Evolutionary conservation across 2,113 vertebrate genomes (phyloP).

Genomic region (Climacteris rufus): DNA sequence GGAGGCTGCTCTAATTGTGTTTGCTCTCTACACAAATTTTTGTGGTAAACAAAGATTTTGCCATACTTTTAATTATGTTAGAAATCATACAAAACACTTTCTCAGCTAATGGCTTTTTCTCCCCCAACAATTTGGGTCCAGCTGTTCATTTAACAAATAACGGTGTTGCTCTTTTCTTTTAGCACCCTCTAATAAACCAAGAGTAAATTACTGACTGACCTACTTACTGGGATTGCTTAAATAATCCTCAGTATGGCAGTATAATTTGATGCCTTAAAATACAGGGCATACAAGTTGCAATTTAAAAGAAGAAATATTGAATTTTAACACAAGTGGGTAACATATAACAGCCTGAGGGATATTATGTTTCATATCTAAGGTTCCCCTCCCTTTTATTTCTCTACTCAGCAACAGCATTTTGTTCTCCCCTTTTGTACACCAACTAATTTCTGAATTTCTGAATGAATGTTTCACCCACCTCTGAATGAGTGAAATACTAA

Average conservation of each 20-base stretch:
- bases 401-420: not conserved
- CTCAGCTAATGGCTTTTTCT: not conserved
- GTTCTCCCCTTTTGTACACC: not conserved
- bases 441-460: not conserved
- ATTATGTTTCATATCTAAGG: not conserved
- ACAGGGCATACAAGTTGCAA: constrained; percentile 8
- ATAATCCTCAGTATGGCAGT: constrained; percentile 53
- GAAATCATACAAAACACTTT: not conserved
- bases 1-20: not conserved
- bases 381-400: not conserved
- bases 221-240: constrained; percentile 61
- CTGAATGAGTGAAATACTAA: not conserved
- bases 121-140: not conserved
- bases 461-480: not conserved
- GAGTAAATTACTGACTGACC: constrained; percentile 57
- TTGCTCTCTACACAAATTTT: not conserved
- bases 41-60: not conserved
- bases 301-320: constrained; percentile 12
- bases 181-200: constrained; percentile 38
- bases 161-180: constrained; percentile 9
- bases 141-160: constrained; percentile 34
- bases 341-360: not conserved
- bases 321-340: constrained; percentile 12
- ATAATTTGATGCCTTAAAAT: constrained; percentile 54
- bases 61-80: not conserved